phyloP scores from a whole-genome alignment of 2,113 vertebrate species.

The Galemys pyrenaicus region DNA sequence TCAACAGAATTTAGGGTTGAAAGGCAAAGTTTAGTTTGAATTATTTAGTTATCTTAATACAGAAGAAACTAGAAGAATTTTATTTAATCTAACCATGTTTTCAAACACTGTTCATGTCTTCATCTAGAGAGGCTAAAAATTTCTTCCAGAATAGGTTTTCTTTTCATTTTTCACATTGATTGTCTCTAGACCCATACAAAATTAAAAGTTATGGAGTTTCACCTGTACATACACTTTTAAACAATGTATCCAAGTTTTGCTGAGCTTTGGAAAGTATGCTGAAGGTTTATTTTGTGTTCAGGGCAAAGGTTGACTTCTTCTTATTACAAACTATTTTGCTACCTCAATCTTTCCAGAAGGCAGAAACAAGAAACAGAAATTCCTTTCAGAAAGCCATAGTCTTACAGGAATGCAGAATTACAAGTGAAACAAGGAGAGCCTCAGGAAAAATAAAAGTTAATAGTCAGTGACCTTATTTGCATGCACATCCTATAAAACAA shows the following conservation, averaged over 20 bases:
- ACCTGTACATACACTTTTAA: slow-evolving; percentile 50
- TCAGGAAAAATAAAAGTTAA: slow-evolving; percentile 67
- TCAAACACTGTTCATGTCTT: not conserved
- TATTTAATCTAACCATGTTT: slow-evolving; percentile 30
- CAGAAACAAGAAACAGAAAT: slow-evolving; percentile 55
- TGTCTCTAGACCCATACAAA: slow-evolving; percentile 10
- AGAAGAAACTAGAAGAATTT: not conserved
- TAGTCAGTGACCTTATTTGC: slow-evolving; percentile 63
- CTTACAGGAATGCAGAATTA: slow-evolving; percentile 48
- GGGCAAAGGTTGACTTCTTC: slow-evolving; percentile 62
- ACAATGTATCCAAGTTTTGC: slow-evolving; percentile 26
- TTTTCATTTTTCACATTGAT: slow-evolving; percentile 10
- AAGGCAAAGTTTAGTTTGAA: slow-evolving; percentile 2
- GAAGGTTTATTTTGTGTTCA: slow-evolving; percentile 55
- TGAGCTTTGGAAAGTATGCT: slow-evolving; percentile 50
- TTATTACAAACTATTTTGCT: slow-evolving; percentile 66
- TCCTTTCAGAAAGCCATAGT: not conserved
- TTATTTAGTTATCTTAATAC: not conserved
- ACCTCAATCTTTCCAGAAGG: slow-evolving; percentile 16
- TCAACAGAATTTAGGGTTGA: not conserved
- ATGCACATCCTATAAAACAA: slow-evolving; percentile 36
- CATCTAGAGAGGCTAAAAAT: slow-evolving; percentile 5
- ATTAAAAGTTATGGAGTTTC: slow-evolving; percentile 56
- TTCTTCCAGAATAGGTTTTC: slow-evolving; percentile 43
- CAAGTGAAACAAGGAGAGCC: slow-evolving; percentile 14